A percentile compares a stretch with the other conserved stretches of the same genome.
Evolutionary conservation across 2,888 invertebrate genomes (phyloP).

Genomic region (Eupithecia pulchellata): DNA sequence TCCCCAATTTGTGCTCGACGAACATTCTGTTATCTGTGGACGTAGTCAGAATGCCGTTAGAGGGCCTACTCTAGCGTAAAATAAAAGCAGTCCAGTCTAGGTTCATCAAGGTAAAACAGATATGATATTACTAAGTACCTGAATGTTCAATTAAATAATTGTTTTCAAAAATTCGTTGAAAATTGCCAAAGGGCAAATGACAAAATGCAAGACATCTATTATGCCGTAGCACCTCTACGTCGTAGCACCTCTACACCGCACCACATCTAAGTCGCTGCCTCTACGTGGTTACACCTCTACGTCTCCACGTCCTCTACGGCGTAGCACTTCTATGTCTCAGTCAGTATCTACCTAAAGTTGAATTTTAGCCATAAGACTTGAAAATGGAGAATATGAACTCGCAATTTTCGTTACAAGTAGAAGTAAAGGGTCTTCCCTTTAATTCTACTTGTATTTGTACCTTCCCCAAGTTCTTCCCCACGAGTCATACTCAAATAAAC

Average conservation of each 20-base stretch:
- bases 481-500: not conserved
- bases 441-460: too few relatives aligned
- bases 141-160: not conserved
- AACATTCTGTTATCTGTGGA: slow-evolving; percentile 25
- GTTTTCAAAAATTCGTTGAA: not conserved
- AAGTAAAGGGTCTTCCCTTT: too few relatives aligned
- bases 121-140: not conserved
- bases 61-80: not conserved
- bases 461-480: not conserved
- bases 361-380: too few relatives aligned
- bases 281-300: not conserved
- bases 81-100: not conserved
- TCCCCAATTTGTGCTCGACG: slow-evolving; percentile 38
- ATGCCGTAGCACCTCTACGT: not conserved
- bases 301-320: too few relatives aligned
- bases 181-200: not conserved
- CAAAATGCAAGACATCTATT: not conserved
- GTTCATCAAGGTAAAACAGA: not conserved
- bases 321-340: not conserved
- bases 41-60: not conserved
- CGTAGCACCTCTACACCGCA: not conserved
- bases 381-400: too few relatives aligned
- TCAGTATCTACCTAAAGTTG: too few relatives aligned
- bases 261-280: not conserved
- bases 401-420: not conserved